Conservation (phyloP, 2,888 invertebrate species). For the Aricia artaxerxes region DNA sequence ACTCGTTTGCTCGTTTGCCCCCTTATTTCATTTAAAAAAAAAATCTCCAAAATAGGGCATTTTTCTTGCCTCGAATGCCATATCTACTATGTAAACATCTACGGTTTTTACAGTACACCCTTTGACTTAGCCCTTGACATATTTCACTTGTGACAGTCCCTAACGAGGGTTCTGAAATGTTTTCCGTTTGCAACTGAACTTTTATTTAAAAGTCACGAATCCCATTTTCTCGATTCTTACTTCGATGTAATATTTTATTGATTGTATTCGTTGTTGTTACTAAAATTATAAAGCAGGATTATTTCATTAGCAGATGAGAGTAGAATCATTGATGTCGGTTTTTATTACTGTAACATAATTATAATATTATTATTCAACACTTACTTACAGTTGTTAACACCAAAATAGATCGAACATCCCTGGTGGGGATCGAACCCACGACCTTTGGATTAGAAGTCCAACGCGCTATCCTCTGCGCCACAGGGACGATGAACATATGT, state of each 20-base stretch:
- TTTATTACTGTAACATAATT: too few species aligned
- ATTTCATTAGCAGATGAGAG: not conserved
- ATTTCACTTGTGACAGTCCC: slow-evolving; percentile 41
- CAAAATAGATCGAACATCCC: not conserved
- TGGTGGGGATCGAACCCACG: slow-evolving; percentile 23
- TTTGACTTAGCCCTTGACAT: slow-evolving; percentile 44
- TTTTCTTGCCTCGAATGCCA: not conserved
- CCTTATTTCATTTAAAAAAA: too few species aligned
- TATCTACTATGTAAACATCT: not conserved
- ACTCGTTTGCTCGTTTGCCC: too few species aligned
- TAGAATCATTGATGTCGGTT: too few species aligned
- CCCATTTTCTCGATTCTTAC: not conserved
- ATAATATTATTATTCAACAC: too few species aligned
- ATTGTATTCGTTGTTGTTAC: not conserved
- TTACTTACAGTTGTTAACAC: too few species aligned
- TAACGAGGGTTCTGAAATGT: slow-evolving; percentile 39
- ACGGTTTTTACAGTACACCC: slow-evolving; percentile 40
- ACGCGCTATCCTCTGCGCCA: slow-evolving; percentile 23
- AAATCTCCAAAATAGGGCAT: too few species aligned
- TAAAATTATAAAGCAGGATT: not conserved
- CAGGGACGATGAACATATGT: not conserved
- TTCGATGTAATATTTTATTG: not conserved
- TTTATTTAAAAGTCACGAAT: not conserved
- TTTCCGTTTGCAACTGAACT: slow-evolving; percentile 21
- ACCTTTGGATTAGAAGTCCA: slow-evolving; percentile 23